Conservation (phyloP, 2,113 vertebrate genomes). For the Dasyornis broadbenti region DNA sequence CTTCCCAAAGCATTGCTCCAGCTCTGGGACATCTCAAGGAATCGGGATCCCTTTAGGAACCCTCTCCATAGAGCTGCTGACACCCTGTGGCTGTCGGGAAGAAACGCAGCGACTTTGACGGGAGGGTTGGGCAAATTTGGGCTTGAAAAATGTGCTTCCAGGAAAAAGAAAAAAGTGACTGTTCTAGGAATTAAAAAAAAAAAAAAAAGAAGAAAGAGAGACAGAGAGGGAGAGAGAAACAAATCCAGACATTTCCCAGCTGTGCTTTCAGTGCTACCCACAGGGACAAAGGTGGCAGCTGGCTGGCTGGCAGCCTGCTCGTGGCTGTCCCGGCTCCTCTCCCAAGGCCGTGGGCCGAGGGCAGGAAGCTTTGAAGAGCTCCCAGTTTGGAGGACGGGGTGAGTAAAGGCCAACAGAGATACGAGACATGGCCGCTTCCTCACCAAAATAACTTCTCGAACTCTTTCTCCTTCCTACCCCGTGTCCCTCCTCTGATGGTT, state of each 20-base stretch:
- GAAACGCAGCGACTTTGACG: not conserved
- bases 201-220: too few relatives aligned
- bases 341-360: not conserved
- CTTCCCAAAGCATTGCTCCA: not conserved
- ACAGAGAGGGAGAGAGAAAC: not conserved
- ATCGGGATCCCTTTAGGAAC: not conserved
- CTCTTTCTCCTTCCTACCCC: not conserved
- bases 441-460: not conserved
- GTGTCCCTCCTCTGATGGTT: rapidly evolving
- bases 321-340: not conserved
- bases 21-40: not conserved
- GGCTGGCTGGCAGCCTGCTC: not conserved
- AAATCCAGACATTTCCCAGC: not conserved
- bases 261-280: not conserved
- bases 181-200: not conserved
- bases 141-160: not conserved
- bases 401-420: not conserved
- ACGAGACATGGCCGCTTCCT: not conserved
- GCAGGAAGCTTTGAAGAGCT: constrained; percentile 1
- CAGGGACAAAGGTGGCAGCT: constrained; percentile 15
- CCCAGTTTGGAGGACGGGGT: not conserved
- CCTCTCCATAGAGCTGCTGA: constrained; percentile 53
- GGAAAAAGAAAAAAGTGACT: not conserved
- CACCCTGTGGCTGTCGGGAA: constrained; percentile 44
- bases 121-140: not conserved